These are phyloP conservation scores for Allolobophora icterica DNA, from an alignment of 2,888 invertebrate genomes.

Conservation along the genomic window DNA sequence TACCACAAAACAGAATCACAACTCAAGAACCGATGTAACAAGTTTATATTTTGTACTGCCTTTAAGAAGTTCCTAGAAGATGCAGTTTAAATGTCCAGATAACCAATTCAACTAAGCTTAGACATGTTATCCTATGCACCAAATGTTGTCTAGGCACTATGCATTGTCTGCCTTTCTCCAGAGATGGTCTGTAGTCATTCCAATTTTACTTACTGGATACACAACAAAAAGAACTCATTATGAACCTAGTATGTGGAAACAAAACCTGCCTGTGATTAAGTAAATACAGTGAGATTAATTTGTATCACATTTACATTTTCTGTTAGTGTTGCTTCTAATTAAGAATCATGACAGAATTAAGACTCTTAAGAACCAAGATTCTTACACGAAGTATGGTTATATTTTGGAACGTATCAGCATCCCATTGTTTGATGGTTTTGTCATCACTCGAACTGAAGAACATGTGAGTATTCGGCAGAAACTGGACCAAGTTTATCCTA, in stretches of 20 bases:
- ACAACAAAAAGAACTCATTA: neutral
- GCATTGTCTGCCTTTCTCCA: neutral
- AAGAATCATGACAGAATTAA: neutral
- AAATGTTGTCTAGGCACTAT: neutral
- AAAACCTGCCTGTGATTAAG: too few relatives aligned
- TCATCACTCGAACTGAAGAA: conserved; percentile 93
- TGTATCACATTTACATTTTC: neutral
- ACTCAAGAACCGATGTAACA: neutral
- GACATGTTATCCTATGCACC: neutral
- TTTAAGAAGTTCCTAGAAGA: conserved; percentile 2
- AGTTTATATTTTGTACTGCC: neutral
- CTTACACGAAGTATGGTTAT: conserved; percentile 68
- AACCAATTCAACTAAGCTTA: neutral
- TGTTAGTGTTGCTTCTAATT: neutral
- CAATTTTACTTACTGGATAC: neutral
- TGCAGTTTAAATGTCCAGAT: neutral
- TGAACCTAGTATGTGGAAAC: neutral
- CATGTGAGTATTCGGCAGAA: conserved; percentile 88
- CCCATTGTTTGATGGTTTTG: conserved; percentile 94
- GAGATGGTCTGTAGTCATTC: neutral
- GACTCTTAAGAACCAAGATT: neutral
- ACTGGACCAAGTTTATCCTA: conserved; percentile 85
- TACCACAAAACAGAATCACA: neutral
- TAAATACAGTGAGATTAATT: too few relatives aligned
- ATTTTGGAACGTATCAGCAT: conserved; percentile 87